Evolutionary conservation across 1,140 invertebrate species (phyloP).

Genomic region (Aphidius ervi): DNA sequence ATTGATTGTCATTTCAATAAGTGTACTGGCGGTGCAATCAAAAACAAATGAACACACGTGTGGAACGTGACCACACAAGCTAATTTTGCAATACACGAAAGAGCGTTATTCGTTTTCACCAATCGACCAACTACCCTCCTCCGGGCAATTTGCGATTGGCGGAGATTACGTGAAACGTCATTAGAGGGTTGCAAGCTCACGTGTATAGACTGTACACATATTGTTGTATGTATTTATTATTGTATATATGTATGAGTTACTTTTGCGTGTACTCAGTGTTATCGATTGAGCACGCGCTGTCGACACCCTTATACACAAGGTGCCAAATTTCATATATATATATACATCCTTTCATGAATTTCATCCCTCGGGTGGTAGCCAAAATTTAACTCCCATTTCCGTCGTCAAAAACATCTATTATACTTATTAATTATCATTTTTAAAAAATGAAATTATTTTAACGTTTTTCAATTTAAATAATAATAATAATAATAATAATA

Average conservation of each 20-base stretch:
- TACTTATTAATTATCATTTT: conserved; percentile 1
- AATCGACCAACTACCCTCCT: conserved; percentile 7
- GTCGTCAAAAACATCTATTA: conserved; percentile 3
- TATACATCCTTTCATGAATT: not conserved
- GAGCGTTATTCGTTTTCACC: conserved; percentile 1
- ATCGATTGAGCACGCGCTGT: conserved; percentile 12
- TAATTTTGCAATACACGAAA: conserved; percentile 1
- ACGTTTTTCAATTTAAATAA: too few species aligned
- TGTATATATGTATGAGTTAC: not conserved
- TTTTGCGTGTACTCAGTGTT: not conserved
- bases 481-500: too few species aligned
- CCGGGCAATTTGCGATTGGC: conserved; percentile 14
- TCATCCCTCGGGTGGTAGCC: too few species aligned
- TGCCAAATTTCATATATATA: conserved; percentile 11
- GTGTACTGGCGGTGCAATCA: too few species aligned
- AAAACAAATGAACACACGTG: too few species aligned
- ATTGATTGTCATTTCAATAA: conserved; percentile 5
- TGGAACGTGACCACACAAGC: not conserved
- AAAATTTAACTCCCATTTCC: not conserved
- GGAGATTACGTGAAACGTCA: conserved; percentile 21
- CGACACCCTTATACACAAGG: conserved; percentile 11
- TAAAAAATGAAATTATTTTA: too few species aligned
- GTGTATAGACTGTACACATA: not conserved
- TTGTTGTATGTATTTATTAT: not conserved
- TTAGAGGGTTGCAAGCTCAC: conserved; percentile 8